These are phyloP conservation scores for Drosophila cyrtoloma DNA, from an alignment of 2,888 invertebrate species.

Conservation along the genomic window DNA sequence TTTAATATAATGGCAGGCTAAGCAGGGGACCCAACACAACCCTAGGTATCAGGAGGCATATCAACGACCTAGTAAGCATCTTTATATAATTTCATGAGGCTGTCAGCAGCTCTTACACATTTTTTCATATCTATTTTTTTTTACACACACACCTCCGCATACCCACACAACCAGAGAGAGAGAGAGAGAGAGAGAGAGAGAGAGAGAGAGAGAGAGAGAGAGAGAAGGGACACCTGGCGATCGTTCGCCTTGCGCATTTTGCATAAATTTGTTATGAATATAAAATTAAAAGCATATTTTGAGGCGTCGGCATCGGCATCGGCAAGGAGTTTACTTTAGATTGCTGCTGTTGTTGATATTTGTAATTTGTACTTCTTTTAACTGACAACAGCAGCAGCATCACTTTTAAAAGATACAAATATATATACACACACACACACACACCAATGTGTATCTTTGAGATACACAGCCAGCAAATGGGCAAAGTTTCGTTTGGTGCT, in stretches of 20 bases:
- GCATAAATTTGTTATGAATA: conserved; percentile 81
- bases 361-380: conserved; percentile 70
- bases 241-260: conserved; percentile 63
- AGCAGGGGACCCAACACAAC: conserved; percentile 35
- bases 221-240: conserved; percentile 60
- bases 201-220: not conserved
- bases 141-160: conserved; percentile 16
- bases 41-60: conserved; percentile 45
- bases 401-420: conserved; percentile 31
- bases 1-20: conserved; percentile 67
- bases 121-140: not conserved
- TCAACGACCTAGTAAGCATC: conserved; percentile 78
- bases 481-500: conserved; percentile 67
- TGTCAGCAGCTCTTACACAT: conserved; percentile 59
- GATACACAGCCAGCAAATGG: conserved; percentile 65
- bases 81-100: conserved; percentile 78
- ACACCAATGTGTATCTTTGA: conserved; percentile 32
- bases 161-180: not conserved
- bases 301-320: conserved; percentile 40
- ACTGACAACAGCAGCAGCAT: conserved; percentile 51
- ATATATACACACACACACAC: conserved; percentile 14
- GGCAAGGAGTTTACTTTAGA: conserved; percentile 39
- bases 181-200: not conserved
- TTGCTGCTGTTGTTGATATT: conserved; percentile 67
- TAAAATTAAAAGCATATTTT: conserved; percentile 82